These are phyloP conservation scores for Microctenopoma lineatum DNA, from an alignment of 2,797 vertebrate genomes.

Conservation along the genomic window DNA sequence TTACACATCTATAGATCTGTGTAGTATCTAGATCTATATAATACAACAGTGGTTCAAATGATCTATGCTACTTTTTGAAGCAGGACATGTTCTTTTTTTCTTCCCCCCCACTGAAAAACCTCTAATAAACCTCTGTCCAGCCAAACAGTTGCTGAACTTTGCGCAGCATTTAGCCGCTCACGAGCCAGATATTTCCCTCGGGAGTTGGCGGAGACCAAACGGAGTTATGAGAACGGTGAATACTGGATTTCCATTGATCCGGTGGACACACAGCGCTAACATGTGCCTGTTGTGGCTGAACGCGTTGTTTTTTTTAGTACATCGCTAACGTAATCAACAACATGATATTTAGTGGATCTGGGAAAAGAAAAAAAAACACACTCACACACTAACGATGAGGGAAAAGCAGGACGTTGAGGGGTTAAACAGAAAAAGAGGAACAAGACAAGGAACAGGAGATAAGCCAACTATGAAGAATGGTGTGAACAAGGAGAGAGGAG, in stretches of 20 bases:
- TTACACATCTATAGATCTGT: no score
- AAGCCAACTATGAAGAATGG: slow-evolving; percentile 46
- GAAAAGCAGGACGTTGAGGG: not conserved
- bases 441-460: slow-evolving; percentile 22
- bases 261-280: not conserved
- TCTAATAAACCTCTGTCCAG: no score
- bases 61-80: not conserved
- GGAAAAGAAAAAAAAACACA: no score
- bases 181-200: not conserved
- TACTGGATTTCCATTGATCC: not conserved
- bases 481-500: slow-evolving; percentile 62
- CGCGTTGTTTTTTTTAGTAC: not conserved
- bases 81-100: not conserved
- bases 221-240: not conserved
- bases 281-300: not conserved
- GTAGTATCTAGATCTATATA: no score
- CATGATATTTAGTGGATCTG: no score
- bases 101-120: no score
- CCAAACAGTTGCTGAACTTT: no score
- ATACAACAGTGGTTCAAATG: no score
- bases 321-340: not conserved
- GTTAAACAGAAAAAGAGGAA: slow-evolving; percentile 16
- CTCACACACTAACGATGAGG: no score
- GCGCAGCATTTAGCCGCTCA: not conserved
- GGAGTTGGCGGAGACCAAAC: slow-evolving; percentile 2